Base-by-base conservation (phyloP, 2,888 invertebrate species). In the Drosophila subquinaria region DNA sequence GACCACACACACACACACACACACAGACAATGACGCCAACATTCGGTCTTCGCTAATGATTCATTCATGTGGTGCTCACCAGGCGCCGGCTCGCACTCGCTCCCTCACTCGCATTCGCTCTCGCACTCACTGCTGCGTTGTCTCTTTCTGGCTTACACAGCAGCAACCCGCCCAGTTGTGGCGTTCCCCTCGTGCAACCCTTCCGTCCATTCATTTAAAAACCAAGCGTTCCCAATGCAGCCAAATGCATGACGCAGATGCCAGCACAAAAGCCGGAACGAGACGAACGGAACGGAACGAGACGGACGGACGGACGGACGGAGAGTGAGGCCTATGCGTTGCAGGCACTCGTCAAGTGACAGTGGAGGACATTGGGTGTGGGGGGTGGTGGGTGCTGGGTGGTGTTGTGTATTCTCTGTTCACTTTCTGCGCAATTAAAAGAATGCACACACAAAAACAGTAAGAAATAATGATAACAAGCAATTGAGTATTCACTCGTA, bases 171-270 rank as follows among this genome's bases (percentile, higher is more conserved):
- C 35, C 55, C 17, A 23, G 45, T n/a, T 45, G 23, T 45, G n/a
- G 1, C 45, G 27, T 30, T 3, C 45, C 13, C 45, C 45, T 23
- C 9, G 3, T 1, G 38, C 35, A n/a, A 30, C 36, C 20, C 5
- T 40, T 10, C 36, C 36, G 13, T 15, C 30, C 55, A 56, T 42
- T 52, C 53, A 36, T 56, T 42, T 60, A 53, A 62, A 38, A 56
- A 13, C 48, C 23, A 47, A 62, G 48, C 52, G 69, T 66, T 51
- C 66, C 65, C 82, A 72, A 53, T 82, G 82, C 87, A 82, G 38
- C 65, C 62, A 67, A 80, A 73, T 87, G 88, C 83, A 87, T 89
- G 88, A 89, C 83, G 89, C 89, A 83, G 88, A 81, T 83, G 88
- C 78, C 62, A 74, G 57, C 64, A 70, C 81, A 69, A 80, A 62